Conservation (phyloP, 64 coral and sea anemone species). For the Porites lutea region DNA sequence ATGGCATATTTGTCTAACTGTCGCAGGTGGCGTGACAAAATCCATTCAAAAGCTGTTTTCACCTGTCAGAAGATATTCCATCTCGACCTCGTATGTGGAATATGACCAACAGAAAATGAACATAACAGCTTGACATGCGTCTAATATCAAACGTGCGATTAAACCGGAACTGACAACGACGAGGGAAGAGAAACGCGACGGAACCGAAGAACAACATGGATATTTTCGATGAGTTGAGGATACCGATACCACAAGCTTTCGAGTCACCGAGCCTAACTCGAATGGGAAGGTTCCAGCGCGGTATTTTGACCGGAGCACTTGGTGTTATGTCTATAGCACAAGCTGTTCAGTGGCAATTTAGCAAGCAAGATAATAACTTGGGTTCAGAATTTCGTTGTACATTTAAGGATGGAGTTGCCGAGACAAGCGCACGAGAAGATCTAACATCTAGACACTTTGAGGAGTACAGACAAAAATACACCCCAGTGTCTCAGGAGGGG, state of each 20-base stretch:
- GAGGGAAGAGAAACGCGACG: background rate
- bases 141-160: background rate
- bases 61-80: background rate
- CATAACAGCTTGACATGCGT: background rate
- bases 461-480: constrained; percentile 17
- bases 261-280: constrained; percentile 36
- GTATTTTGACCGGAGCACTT: background rate
- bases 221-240: constrained; percentile 25
- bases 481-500: background rate
- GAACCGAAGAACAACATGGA: background rate
- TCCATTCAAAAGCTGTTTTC: background rate
- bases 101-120: background rate
- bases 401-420: background rate
- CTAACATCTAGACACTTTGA: background rate
- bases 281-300: constrained; percentile 26
- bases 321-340: background rate
- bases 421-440: background rate
- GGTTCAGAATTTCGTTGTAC: constrained; percentile 32
- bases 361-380: background rate
- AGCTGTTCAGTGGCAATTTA: constrained; percentile 9
- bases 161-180: background rate
- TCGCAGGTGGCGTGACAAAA: constrained; percentile 12
- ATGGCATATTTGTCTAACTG: background rate
- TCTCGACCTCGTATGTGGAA: too few relatives aligned
- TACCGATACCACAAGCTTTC: background rate